These are phyloP conservation scores for Spheniscus humboldti DNA, from an alignment of 2,797 vertebrate species.

Conservation along the genomic window DNA sequence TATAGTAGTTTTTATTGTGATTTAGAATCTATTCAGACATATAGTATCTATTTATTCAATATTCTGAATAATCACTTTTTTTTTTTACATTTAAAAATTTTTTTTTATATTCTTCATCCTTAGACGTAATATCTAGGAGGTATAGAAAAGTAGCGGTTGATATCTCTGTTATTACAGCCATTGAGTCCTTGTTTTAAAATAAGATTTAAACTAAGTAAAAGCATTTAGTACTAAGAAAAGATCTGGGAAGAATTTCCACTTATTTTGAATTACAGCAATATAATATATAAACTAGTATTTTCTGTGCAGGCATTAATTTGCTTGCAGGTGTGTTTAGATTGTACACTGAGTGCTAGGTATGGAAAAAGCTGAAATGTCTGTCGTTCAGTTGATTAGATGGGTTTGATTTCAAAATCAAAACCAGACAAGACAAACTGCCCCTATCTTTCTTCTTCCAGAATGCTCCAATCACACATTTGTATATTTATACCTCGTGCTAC, in stretches of 20 bases:
- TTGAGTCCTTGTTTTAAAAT: background rate
- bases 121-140: background rate
- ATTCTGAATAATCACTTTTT: background rate
- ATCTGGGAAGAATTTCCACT: background rate
- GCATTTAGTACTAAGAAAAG: background rate
- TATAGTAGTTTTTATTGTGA: background rate
- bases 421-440: background rate
- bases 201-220: background rate
- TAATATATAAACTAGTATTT: background rate
- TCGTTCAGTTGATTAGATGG: background rate
- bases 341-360: background rate
- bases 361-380: background rate
- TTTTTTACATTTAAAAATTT: background rate
- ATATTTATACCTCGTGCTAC: background rate
- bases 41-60: background rate
- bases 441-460: background rate
- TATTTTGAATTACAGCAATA: background rate
- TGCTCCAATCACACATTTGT: background rate
- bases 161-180: background rate
- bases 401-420: background rate
- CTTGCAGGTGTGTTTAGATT: background rate
- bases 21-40: background rate
- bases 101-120: background rate
- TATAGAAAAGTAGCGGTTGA: background rate
- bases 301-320: background rate